Percentiles rank a stretch among this genome's conserved stretches.
phyloP scores from a whole-genome alignment of 2,888 invertebrate species.

The Sesia apiformis region DNA sequence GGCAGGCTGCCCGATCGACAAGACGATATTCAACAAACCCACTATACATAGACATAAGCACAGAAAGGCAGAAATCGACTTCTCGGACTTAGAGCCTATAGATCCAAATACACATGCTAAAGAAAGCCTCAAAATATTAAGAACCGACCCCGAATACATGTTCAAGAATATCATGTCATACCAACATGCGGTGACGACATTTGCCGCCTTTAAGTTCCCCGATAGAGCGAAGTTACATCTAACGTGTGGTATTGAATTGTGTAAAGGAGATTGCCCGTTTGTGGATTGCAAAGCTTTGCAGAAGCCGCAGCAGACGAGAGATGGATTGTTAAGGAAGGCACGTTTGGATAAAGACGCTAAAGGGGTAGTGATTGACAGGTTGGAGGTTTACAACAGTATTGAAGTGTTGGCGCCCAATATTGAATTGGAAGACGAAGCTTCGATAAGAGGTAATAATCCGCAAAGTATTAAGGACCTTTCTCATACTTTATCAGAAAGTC shows the following conservation, averaged over 20 bases:
- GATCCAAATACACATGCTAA: slow-evolving; percentile 43
- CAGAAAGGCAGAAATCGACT: slow-evolving; percentile 49
- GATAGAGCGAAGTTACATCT: slow-evolving; percentile 84
- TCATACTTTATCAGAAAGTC: too few relatives aligned
- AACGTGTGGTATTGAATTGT: slow-evolving; percentile 85
- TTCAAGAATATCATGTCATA: slow-evolving; percentile 67
- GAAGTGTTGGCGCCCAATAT: slow-evolving; percentile 87
- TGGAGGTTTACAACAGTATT: slow-evolving; percentile 87
- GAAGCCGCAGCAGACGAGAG: slow-evolving; percentile 59
- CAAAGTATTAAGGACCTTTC: too few relatives aligned
- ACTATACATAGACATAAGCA: slow-evolving; percentile 54
- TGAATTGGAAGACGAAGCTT: slow-evolving; percentile 78
- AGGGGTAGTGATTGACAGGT: slow-evolving; percentile 75
- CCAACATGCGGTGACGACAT: slow-evolving; percentile 75
- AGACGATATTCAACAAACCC: slow-evolving; percentile 75
- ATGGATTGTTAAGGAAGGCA: slow-evolving; percentile 58
- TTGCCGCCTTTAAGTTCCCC: slow-evolving; percentile 89
- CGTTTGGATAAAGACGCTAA: slow-evolving; percentile 67
- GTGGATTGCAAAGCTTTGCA: slow-evolving; percentile 69
- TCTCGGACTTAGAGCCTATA: slow-evolving; percentile 45
- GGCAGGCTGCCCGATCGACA: slow-evolving; percentile 83
- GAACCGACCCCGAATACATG: slow-evolving; percentile 46
- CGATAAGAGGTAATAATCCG: slow-evolving; percentile 49
- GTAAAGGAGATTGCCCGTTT: slow-evolving; percentile 80
- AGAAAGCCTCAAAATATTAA: slow-evolving; percentile 40